Evolutionary conservation across 2,888 invertebrate species (phyloP), one percentile per base, ranked within the genome.

Genomic region (Miltochrista miniata): DNA sequence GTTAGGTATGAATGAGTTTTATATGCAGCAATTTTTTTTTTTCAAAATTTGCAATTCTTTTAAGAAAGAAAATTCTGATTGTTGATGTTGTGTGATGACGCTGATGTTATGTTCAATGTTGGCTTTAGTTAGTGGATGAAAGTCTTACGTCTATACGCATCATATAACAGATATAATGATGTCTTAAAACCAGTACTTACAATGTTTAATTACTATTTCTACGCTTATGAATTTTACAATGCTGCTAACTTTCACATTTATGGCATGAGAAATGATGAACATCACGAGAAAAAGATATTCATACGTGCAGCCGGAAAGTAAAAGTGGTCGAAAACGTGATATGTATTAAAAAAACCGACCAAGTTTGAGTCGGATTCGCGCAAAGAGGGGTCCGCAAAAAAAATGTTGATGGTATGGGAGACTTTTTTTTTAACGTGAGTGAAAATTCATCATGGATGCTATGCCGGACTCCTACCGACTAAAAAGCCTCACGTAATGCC

Each of bases 201-300:
- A 52, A 52, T 45, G 35, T 56, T 55, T 61, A 61, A 64, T 66
- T 52, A 59, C 50, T 45, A 48, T 10, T 55, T 55, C 43, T 24
- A 39, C 39, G 42, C 30, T 34, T 46, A 45, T 30, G 30, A 37
- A 34, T 40, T 54, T 49, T 48, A 51, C 34, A 34, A 48, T 14
- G 34, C 43, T 46, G 1, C 14, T 38, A 47, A 58, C 55, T 55
- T 66, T 57, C 64, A 57, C 54, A 51, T 54, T 49, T 44, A 41
- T 45, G 36, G 55, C 45, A 54, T 55, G 51, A 58, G 59, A 61
- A 54, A 50, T 54, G 36, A 51, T 52, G 50, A 56, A 58, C 63
- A 66, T 60, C 58, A 60, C 51, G 47, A 47, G 34, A 46, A 56
- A 24, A 24, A 5, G 49, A 51, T n/a, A 45, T 42, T 24, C 43